Evolutionary conservation across 1,140 invertebrate species (phyloP).

Genomic region (Sycophaga agraensis): DNA sequence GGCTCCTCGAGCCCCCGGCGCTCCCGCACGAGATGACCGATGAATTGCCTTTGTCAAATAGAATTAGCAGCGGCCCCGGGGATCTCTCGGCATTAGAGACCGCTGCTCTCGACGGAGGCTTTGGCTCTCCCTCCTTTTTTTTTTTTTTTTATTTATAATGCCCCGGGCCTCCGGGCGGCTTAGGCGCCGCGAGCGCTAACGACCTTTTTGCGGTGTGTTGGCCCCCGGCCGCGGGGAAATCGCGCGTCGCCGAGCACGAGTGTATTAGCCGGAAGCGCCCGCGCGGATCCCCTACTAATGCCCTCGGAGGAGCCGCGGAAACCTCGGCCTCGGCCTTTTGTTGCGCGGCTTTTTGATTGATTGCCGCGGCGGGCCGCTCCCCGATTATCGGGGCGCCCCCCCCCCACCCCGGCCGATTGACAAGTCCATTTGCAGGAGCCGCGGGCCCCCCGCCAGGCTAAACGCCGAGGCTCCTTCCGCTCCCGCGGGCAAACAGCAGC

Average conservation of each 20-base stretch:
- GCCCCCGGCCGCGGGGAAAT: neutral
- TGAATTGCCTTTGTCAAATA: conserved; percentile 34
- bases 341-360: no score
- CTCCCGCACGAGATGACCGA: conserved; percentile 26
- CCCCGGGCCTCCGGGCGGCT: neutral
- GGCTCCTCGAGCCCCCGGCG: conserved; percentile 12
- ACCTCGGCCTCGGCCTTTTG: no score
- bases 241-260: conserved; percentile 1
- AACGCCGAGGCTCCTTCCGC: no score
- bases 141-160: no score
- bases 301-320: neutral
- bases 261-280: conserved; percentile 23
- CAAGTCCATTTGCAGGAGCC: no score
- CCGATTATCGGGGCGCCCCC: no score
- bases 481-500: neutral
- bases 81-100: neutral
- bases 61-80: conserved; percentile 16
- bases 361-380: no score
- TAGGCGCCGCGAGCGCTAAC: conserved; percentile 7
- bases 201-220: conserved; percentile 24
- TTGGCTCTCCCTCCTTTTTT: neutral
- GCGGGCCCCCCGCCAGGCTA: no score
- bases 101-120: no score
- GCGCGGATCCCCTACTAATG: no score
- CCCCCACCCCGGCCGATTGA: neutral